Evolutionary conservation across 2,797 vertebrate species (phyloP).

Genomic region (Gorsachius magnificus): DNA sequence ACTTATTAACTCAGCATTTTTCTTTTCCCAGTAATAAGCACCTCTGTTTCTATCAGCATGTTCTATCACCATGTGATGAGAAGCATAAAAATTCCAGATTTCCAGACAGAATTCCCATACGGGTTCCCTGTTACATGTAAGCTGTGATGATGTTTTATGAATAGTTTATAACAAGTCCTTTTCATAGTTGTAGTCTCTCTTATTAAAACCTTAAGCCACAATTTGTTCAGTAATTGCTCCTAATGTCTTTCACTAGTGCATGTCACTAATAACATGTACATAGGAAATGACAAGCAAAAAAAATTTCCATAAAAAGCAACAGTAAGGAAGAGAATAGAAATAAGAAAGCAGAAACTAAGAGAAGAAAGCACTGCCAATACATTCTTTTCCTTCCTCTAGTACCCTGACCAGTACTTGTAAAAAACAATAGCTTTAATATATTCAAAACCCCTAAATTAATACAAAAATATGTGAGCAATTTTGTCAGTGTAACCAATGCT

Average conservation of each 20-base stretch:
- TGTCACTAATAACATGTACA: neutral
- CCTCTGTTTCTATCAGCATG: neutral
- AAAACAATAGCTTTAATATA: neutral
- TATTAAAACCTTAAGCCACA: neutral
- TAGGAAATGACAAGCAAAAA: neutral
- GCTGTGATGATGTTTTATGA: neutral
- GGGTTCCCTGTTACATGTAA: neutral
- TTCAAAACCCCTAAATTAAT: neutral
- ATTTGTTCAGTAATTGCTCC: neutral
- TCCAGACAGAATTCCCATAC: neutral
- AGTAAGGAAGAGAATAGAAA: constrained; percentile 12
- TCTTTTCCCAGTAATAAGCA: neutral
- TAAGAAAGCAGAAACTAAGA: constrained; percentile 34
- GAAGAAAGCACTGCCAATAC: constrained; percentile 36
- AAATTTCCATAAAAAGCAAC: constrained; percentile 1
- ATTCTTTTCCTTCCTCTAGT: constrained; percentile 3
- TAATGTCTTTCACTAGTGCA: neutral
- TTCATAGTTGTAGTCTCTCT: neutral
- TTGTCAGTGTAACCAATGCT: constrained; percentile 73
- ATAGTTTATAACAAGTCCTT: neutral
- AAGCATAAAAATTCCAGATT: neutral
- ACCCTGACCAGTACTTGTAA: neutral
- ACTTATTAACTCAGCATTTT: neutral
- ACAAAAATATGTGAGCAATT: constrained; percentile 14
- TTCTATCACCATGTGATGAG: neutral